A percentile compares a stretch with the other conserved stretches of the same genome.
Evolutionary conservation across 2,888 invertebrate species (phyloP).

Genomic region (Exocentrus adspersus): DNA sequence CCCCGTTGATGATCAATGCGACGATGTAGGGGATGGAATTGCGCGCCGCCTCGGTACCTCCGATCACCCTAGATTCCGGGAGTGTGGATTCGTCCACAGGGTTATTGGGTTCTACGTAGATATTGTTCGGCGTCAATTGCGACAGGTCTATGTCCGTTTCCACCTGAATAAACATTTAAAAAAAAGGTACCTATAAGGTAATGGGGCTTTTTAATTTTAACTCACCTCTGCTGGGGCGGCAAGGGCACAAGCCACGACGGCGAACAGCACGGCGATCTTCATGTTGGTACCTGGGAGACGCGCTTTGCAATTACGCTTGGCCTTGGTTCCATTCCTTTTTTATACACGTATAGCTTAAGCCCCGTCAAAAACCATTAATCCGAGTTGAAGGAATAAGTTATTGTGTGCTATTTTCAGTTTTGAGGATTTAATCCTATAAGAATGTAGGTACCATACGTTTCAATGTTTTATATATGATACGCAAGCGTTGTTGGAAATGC

Average conservation of each 20-base stretch:
- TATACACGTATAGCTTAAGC: no score
- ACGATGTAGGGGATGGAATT: conserved; percentile 23
- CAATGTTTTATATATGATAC: no score
- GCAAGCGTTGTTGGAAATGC: no score
- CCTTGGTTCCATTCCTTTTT: no score
- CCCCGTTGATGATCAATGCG: conserved; percentile 3
- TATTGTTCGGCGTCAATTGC: neutral
- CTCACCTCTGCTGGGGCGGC: neutral
- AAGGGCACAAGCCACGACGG: neutral
- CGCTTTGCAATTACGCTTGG: no score
- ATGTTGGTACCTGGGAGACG: neutral
- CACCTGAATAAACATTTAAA: neutral
- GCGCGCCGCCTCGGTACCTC: neutral
- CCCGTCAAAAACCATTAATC: no score
- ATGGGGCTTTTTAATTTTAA: no score
- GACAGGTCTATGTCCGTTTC: neutral
- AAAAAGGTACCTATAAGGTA: neutral
- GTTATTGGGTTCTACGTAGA: conserved; percentile 9
- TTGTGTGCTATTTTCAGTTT: no score
- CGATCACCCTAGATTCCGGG: neutral
- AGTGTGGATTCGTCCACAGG: neutral
- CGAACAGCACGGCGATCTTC: neutral
- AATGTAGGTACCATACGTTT: no score
- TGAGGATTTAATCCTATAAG: no score
- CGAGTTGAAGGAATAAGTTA: no score